These are phyloP conservation scores for Galagoides demidoff DNA, from an alignment of 2,797 vertebrate genomes.

Conservation along the genomic window DNA sequence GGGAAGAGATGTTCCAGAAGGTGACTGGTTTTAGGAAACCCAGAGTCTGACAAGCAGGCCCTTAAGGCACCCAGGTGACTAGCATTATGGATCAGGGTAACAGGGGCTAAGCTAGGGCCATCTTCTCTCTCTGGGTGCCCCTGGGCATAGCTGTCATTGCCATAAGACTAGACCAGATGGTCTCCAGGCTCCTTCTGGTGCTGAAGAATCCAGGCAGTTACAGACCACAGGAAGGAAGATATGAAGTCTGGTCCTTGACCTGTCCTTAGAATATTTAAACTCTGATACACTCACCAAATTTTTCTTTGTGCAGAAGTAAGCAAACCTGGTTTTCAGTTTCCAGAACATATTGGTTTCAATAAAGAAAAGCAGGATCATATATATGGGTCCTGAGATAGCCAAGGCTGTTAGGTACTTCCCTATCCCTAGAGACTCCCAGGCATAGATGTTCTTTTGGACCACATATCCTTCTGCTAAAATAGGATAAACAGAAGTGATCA, in stretches of 20 bases:
- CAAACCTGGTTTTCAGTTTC: slow-evolving; percentile 86
- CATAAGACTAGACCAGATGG: neutral
- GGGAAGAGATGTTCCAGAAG: neutral
- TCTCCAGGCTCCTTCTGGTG: neutral
- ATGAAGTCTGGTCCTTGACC: neutral
- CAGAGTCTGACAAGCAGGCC: neutral
- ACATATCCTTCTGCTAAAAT: neutral
- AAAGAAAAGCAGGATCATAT: slow-evolving; percentile 91
- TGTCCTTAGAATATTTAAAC: neutral
- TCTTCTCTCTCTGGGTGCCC: neutral
- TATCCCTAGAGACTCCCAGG: slow-evolving; percentile 92
- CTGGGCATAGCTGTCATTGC: neutral
- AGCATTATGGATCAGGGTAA: neutral
- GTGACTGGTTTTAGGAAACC: neutral
- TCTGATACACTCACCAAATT: slow-evolving; percentile 88
- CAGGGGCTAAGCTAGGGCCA: neutral
- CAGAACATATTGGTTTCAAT: slow-evolving; percentile 92
- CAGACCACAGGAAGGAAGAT: neutral
- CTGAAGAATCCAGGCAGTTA: neutral
- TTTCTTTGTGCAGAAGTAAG: slow-evolving; percentile 85
- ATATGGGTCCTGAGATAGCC: slow-evolving; percentile 89
- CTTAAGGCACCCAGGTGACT: neutral
- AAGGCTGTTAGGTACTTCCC: slow-evolving; percentile 93
- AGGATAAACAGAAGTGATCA: neutral
- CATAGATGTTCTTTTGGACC: slow-evolving; percentile 92